These are phyloP conservation scores for Calypte anna DNA, from an alignment of 2,113 vertebrate species.

Conservation along the genomic window DNA sequence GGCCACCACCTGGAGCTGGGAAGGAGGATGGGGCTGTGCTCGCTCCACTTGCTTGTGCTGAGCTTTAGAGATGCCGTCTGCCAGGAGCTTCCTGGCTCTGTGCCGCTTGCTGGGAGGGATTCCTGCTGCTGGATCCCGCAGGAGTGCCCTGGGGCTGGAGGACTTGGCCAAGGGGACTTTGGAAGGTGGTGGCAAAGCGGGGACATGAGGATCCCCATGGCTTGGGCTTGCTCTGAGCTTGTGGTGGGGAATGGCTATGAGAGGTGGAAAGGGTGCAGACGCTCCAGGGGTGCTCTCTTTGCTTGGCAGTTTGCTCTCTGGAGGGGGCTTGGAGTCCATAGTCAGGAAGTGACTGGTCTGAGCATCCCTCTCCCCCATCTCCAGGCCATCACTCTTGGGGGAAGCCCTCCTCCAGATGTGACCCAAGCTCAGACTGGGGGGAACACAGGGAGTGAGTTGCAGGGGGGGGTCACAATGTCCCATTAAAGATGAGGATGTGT, in stretches of 20 bases:
- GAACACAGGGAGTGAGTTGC: too few relatives aligned
- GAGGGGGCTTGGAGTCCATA: neutral
- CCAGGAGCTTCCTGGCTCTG: neutral
- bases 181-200: neutral
- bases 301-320: neutral
- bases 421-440: neutral
- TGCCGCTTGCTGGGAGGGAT: neutral
- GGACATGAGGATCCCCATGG: accelerated
- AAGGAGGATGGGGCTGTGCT: neutral
- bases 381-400: neutral
- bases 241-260: neutral
- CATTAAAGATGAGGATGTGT: neutral
- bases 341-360: neutral
- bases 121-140: neutral
- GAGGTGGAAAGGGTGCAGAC: neutral
- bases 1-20: accelerated
- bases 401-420: neutral
- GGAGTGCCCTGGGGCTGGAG: neutral
- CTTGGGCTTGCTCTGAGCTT: accelerated
- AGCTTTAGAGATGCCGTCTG: neutral
- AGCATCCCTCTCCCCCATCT: neutral
- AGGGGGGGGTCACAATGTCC: too few relatives aligned
- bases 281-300: neutral
- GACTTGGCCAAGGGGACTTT: neutral
- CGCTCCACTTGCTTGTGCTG: accelerated